Conservation (phyloP, 2,797 vertebrate genomes). For the Delichon dasypus region DNA sequence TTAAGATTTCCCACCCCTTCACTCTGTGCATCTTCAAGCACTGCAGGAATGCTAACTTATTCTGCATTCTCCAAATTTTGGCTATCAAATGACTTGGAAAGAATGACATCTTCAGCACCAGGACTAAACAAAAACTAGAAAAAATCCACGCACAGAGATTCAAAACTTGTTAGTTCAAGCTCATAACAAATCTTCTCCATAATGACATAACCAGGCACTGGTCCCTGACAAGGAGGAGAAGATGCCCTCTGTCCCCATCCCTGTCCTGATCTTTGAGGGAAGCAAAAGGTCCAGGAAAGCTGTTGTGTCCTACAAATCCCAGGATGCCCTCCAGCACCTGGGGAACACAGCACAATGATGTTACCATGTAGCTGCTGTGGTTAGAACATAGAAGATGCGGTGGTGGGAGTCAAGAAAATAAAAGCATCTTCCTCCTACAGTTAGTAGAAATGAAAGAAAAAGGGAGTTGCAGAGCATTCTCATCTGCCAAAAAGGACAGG, state of each 20-base stretch:
- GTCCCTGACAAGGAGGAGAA: background rate
- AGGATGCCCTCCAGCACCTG: background rate
- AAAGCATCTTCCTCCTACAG: background rate
- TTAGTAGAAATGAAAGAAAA: background rate
- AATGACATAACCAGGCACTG: no score
- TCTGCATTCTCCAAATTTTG: background rate
- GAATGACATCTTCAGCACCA: background rate
- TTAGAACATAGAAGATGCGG: accelerated
- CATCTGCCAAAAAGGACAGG: background rate
- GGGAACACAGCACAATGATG: background rate
- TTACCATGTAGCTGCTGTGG: background rate
- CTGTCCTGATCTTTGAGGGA: background rate
- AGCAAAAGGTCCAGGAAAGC: background rate
- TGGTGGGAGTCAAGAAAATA: background rate
- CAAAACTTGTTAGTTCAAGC: background rate
- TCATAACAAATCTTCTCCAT: background rate
- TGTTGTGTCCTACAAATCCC: background rate
- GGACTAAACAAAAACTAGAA: background rate
- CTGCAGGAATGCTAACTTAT: background rate
- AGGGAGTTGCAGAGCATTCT: background rate
- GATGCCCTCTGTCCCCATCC: background rate
- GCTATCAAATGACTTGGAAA: background rate
- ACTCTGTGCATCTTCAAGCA: background rate
- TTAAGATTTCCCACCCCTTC: background rate
- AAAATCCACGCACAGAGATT: accelerated